These are phyloP conservation scores for Eupithecia vulgata DNA, from an alignment of 2,888 invertebrate species.

Conservation along the genomic window DNA sequence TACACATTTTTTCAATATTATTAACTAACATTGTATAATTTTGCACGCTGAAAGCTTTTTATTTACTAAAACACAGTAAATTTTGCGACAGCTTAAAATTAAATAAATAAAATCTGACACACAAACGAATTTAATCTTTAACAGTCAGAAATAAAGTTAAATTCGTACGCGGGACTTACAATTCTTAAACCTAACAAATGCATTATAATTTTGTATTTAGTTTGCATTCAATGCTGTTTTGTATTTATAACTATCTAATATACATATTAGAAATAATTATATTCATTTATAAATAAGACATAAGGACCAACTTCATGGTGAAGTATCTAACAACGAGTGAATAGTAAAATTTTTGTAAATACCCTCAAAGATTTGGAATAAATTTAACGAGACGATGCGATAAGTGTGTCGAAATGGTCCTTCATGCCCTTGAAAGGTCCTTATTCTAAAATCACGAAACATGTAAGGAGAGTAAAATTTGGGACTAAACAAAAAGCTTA, in stretches of 20 bases:
- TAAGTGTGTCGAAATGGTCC: not conserved
- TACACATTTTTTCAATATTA: too few relatives aligned
- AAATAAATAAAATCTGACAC: not conserved
- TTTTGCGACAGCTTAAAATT: not conserved
- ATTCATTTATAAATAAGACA: constrained; percentile 4
- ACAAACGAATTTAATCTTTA: not conserved
- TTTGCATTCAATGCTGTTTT: constrained; percentile 28
- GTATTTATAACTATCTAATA: not conserved
- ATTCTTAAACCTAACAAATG: constrained; percentile 35
- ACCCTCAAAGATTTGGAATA: not conserved
- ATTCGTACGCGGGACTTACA: not conserved
- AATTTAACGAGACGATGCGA: not conserved
- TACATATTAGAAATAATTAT: not conserved
- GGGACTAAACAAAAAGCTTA: not conserved
- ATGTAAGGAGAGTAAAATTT: not conserved
- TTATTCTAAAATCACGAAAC: not conserved
- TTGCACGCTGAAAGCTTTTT: not conserved
- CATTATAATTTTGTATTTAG: constrained; percentile 35
- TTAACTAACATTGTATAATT: too few relatives aligned
- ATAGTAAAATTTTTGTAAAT: not conserved
- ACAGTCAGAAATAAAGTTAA: not conserved
- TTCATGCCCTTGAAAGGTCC: not conserved
- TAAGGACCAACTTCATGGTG: not conserved
- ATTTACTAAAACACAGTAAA: not conserved
- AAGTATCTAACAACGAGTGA: not conserved